Percentiles rank a stretch among this genome's conserved stretches.
These are phyloP conservation scores for Itoplectis maculator DNA, from an alignment of 2,888 invertebrate genomes.

Conservation along the genomic window DNA sequence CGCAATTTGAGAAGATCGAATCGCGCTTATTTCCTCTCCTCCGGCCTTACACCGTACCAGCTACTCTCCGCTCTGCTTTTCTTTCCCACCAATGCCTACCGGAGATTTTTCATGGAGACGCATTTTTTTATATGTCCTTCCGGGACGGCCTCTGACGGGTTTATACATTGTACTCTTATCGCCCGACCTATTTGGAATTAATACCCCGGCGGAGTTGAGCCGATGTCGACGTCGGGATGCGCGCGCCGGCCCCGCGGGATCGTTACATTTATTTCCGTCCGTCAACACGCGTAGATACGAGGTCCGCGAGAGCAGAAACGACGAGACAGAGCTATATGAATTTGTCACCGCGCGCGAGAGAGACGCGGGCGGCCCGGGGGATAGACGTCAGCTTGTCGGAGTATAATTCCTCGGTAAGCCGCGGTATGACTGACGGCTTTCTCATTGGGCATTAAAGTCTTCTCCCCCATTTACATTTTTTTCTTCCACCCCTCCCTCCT, in stretches of 20 bases:
- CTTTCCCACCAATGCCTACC: background rate
- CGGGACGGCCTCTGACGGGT: slow-evolving; percentile 2
- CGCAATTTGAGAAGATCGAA: slow-evolving; percentile 37
- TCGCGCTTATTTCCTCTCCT: slow-evolving; percentile 31
- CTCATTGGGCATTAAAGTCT: slow-evolving; percentile 68
- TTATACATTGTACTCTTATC: slow-evolving; percentile 20
- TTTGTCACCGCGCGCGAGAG: slow-evolving; percentile 67
- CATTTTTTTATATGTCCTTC: background rate
- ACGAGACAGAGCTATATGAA: slow-evolving; percentile 64
- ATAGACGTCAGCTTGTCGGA: slow-evolving; percentile 63
- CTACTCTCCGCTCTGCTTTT: slow-evolving; percentile 4
- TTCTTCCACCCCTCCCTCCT: too few species aligned
- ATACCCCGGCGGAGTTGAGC: slow-evolving; percentile 1
- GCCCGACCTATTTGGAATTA: background rate
- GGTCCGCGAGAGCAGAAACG: slow-evolving; percentile 19
- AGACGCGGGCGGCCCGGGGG: slow-evolving; percentile 59
- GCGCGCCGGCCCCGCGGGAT: too few species aligned
- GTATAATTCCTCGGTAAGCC: slow-evolving; percentile 71
- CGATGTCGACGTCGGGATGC: slow-evolving; percentile 49
- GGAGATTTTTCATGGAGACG: background rate
- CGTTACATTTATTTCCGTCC: slow-evolving; percentile 64
- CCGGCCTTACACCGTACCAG: background rate
- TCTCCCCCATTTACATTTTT: slow-evolving; percentile 68
- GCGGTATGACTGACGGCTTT: slow-evolving; percentile 68
- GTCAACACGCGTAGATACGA: slow-evolving; percentile 57